Percentiles rank a stretch among this genome's conserved stretches.
Conservation (phyloP, 2,797 vertebrate species). For the Alca torda region DNA sequence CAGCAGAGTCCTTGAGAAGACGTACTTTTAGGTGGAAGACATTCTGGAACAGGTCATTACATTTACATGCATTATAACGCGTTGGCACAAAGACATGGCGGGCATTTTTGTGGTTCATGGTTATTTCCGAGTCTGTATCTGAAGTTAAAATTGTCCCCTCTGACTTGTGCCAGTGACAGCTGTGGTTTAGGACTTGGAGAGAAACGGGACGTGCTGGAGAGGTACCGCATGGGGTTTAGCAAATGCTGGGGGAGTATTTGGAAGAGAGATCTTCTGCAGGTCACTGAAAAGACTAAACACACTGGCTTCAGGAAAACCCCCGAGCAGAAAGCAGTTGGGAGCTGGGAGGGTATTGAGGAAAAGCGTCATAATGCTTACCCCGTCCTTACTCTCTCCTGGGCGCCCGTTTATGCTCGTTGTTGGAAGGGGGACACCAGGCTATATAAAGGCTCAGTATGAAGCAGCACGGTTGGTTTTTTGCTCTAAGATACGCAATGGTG, state of each 20-base stretch:
- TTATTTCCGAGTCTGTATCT: background rate
- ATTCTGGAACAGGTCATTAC: background rate
- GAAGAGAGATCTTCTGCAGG: background rate
- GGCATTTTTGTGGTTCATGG: background rate
- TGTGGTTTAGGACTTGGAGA: background rate
- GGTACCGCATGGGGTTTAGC: background rate
- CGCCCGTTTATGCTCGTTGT: fast-evolving
- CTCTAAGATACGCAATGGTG: background rate
- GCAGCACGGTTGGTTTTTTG: background rate
- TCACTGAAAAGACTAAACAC: background rate
- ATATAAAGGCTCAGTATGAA: background rate
- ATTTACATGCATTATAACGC: background rate
- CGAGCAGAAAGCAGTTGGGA: background rate
- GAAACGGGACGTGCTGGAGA: background rate
- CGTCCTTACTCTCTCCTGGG: background rate
- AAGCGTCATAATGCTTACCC: background rate
- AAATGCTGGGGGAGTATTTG: background rate
- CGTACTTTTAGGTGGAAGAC: background rate
- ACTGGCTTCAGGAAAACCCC: background rate
- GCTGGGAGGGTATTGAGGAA: background rate
- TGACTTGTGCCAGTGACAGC: background rate
- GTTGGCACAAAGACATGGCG: background rate
- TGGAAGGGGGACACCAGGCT: background rate
- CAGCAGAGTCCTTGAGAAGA: background rate
- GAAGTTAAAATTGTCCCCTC: background rate